Conservation (phyloP, 2,113 vertebrate species). For the Marmota flaviventris region DNA sequence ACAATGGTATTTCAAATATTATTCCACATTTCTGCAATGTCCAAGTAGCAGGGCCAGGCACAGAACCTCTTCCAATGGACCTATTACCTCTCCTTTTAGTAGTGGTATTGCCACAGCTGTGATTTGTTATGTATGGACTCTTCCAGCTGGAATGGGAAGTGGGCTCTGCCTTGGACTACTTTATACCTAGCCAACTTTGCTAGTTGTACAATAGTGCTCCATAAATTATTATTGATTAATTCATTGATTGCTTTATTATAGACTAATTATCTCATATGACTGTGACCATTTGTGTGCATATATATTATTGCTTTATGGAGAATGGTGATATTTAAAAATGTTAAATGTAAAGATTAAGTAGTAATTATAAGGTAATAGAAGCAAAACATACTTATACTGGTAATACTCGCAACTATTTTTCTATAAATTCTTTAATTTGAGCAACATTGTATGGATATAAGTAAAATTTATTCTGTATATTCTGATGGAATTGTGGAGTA, state of each 20-base stretch:
- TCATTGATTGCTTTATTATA: constrained; percentile 61
- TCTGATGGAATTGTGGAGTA: neutral
- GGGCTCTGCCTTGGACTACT: neutral
- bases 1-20: neutral
- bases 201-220: neutral
- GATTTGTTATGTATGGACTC: neutral
- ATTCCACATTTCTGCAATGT: neutral
- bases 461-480: neutral
- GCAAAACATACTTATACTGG: neutral
- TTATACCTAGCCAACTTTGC: neutral
- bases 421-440: neutral
- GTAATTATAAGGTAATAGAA: constrained; percentile 18
- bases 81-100: neutral
- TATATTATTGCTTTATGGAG: constrained; percentile 61
- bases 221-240: constrained; percentile 69
- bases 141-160: neutral
- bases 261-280: constrained; percentile 66
- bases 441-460: neutral
- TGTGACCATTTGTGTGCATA: constrained; percentile 63
- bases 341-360: constrained; percentile 51
- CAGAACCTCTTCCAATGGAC: neutral
- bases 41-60: neutral
- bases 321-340: constrained; percentile 66
- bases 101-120: neutral
- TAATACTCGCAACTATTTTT: neutral